Base-by-base conservation (phyloP, 2,797 vertebrate species). In the Psittacula echo region DNA sequence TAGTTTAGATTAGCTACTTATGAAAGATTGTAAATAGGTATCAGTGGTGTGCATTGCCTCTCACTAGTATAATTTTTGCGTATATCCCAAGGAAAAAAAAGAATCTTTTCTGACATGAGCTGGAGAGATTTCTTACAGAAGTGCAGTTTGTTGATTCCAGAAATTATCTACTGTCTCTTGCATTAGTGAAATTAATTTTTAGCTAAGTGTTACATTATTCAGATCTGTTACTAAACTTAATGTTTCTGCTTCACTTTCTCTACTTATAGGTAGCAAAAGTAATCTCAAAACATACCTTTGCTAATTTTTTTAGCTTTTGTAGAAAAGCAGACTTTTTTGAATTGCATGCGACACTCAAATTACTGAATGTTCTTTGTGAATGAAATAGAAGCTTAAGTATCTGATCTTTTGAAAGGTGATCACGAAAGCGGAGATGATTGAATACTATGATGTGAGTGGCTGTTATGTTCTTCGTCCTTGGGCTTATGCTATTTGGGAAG, bases 351-450 rank as follows among this genome's bases (percentile, higher is more conserved):
- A 20, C 30, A 37, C 5, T 5, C 16, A 58, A 89, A 58, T 60
- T 93, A 27, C 42, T 62, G 23, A 77, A 47, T 41, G 19, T 73
- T 94, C 17, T 83, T 84, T 91, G 17, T 71, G 17, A 32, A 9
- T 41, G 19, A 64, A 64, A 24, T 75, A 42, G 41, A 71, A 82
- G 39, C 17, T 56, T 83, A 23, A 66, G 0, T 87, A 11, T 94
- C 88, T 96, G 19, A 68, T 94, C 68, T 90, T 92, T 94, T 30
- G 71, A 64, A 97, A 99, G 99, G 99, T 99, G 94, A 99, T 99
- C 98, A 99, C 99, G 41, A 99, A 99, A 96, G 92, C 99, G 2
- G 99, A 99, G 98, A 99, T 99, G 99, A 99, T 99, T 21, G 99
- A 99, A 96, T 99, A 99, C 97, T 99, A 99, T 3, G 99, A 99